A percentile compares a stretch with the other conserved stretches of the same genome.
Conservation (phyloP, 2,797 vertebrate genomes). For the Arremon brunneinucha region DNA sequence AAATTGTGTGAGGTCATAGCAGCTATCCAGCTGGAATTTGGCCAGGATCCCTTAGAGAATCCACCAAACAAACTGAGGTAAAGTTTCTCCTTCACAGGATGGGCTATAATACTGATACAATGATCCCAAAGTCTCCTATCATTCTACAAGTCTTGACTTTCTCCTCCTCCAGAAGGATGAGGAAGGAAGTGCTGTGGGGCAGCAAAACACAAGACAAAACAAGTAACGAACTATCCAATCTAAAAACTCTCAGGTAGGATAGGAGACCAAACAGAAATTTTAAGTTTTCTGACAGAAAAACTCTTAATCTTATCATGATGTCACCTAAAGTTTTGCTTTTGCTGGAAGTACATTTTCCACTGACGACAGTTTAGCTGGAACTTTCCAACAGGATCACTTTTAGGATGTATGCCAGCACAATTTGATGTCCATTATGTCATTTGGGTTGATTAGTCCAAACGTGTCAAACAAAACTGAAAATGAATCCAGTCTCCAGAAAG, state of each 20-base stretch:
- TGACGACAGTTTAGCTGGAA: not conserved
- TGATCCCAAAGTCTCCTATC: not conserved
- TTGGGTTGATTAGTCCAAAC: not conserved
- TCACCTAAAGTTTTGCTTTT: not conserved
- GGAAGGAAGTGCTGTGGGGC: not conserved
- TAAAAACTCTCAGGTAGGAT: not conserved
- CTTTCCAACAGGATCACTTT: constrained; percentile 17
- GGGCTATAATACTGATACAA: not conserved
- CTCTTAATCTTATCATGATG: not conserved
- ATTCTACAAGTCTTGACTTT: not conserved
- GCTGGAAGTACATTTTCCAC: not conserved
- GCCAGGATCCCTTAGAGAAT: not conserved
- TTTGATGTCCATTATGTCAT: constrained; percentile 6
- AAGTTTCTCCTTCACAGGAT: not conserved
- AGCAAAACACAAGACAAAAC: not conserved
- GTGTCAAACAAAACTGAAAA: constrained; percentile 16
- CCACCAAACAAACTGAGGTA: not conserved
- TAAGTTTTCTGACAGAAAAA: not conserved
- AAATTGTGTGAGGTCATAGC: not conserved
- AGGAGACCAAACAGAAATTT: not conserved
- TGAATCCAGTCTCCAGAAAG: not conserved
- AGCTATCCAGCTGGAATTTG: not conserved
- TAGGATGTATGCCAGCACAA: not conserved
- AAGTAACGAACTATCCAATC: not conserved
- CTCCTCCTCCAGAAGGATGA: not conserved